Evolutionary conservation across 23 tunicate genomes (phyloP).

Genomic region (Halocynthia roretzi): DNA sequence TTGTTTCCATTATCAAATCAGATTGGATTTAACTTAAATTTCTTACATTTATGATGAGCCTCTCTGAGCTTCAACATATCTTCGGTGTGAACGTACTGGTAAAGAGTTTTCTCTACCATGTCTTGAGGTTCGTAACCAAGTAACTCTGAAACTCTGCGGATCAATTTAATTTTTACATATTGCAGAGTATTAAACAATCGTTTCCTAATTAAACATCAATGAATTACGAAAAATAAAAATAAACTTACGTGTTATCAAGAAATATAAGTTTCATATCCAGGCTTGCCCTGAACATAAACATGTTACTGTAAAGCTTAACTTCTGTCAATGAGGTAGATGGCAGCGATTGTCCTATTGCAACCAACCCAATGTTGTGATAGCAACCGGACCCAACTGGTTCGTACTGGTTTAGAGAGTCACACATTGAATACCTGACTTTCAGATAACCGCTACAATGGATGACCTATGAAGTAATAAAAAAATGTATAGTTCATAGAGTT

Average conservation of each 20-base stretch:
- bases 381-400: constrained; percentile 55
- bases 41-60: constrained; percentile 80
- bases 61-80: constrained; percentile 53
- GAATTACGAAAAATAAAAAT: too few relatives aligned
- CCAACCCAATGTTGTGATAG: constrained; percentile 77
- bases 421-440: constrained; percentile 62
- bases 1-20: neutral
- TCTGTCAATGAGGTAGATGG: constrained; percentile 84
- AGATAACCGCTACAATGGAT: constrained; percentile 94
- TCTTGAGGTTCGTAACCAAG: constrained; percentile 94
- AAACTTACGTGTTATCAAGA: constrained; percentile 70
- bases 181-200: neutral
- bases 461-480: constrained; percentile 32
- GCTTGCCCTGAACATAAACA: constrained; percentile 96
- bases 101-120: constrained; percentile 75
- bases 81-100: constrained; percentile 69
- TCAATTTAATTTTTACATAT: neutral
- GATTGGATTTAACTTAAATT: constrained; percentile 1
- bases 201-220: neutral
- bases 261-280: constrained; percentile 77
- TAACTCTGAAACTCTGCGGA: constrained; percentile 48
- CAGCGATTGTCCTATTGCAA: constrained; percentile 79
- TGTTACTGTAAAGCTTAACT: constrained; percentile 64
- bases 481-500: too few relatives aligned
- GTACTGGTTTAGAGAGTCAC: constrained; percentile 42